Evolutionary conservation across 1,140 invertebrate species (phyloP), one percentile per base, ranked within the genome.

Genomic region (Bacillus rossius): DNA sequence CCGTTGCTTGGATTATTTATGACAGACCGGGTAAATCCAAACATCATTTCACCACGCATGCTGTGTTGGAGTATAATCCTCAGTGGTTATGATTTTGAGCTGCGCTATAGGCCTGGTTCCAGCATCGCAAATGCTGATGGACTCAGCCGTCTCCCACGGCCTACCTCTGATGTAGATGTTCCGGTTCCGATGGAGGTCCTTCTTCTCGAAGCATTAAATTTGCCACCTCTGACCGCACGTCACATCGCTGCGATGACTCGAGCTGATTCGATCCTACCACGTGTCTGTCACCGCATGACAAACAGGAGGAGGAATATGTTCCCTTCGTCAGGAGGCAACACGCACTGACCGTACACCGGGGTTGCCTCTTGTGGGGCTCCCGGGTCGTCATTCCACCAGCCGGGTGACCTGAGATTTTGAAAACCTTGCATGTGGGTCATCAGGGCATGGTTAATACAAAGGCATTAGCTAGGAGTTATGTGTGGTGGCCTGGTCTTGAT

Each of bases 361-460:
- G 13, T 7, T 45, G 43, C 43, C n/a, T 5, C 5, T 25, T 45
- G 8, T 45, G 43, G 13, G n/a, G 4, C 10, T 20, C 17, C 23
- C 13, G 43, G 17, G 43, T 45, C 4, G 43, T 45, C 5, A 13
- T 45, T 45, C 43, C 43, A 45, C 17, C 17, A 45, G 17, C 17
- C 23, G 4, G 8, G 10, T 8, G 13, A 45, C 17, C 17, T 5
- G 23, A 20, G 43, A 25, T 45, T 8, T n/a, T 45, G 17, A 45
- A 13, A 25, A 34, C 29, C 29, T 34, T 81, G n/a, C 79, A 81
- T 66, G 49, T 57, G 8, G 70, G 67, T 22, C 79, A 81, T 64
- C 64, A 71, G 16, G 79, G 80, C 8, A 75, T 79, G 1, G 65
- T 70, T n/a, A 72, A 72, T 60, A 82, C 77, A 67, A 83, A 83